A percentile compares a stretch with the other conserved stretches of the same genome.
Conservation (phyloP, 2,113 vertebrate genomes). For the Apteryx owenii region DNA sequence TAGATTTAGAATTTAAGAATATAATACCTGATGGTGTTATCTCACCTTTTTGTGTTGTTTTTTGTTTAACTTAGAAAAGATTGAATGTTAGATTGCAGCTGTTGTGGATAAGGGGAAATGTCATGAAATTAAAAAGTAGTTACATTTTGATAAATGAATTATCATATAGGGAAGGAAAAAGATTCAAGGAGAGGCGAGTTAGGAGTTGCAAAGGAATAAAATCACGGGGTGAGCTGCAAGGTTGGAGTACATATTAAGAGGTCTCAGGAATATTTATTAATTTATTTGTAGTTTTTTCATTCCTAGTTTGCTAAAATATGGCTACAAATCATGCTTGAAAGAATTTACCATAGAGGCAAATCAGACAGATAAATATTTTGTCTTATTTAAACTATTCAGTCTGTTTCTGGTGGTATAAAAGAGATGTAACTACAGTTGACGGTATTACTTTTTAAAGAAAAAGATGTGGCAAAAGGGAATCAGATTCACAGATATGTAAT, state of each 20-base stretch:
- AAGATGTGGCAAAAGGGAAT: conserved; percentile 6
- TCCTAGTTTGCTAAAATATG: neutral
- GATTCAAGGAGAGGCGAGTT: neutral
- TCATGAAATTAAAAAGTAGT: conserved; percentile 16
- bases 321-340: neutral
- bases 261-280: neutral
- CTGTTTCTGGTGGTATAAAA: neutral
- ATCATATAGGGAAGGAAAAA: neutral
- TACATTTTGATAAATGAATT: neutral
- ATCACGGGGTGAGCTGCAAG: neutral
- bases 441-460: neutral
- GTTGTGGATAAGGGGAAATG: neutral
- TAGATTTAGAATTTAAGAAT: conserved; percentile 8
- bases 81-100: neutral
- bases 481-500: neutral
- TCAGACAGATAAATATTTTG: neutral
- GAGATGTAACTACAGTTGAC: neutral
- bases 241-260: neutral
- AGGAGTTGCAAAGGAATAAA: neutral
- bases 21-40: neutral
- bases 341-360: neutral
- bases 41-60: neutral
- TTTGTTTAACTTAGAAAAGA: neutral
- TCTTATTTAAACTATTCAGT: neutral
- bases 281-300: neutral